Base-by-base conservation (phyloP, 2,888 invertebrate species). In the Drosophila nr. medialis region DNA sequence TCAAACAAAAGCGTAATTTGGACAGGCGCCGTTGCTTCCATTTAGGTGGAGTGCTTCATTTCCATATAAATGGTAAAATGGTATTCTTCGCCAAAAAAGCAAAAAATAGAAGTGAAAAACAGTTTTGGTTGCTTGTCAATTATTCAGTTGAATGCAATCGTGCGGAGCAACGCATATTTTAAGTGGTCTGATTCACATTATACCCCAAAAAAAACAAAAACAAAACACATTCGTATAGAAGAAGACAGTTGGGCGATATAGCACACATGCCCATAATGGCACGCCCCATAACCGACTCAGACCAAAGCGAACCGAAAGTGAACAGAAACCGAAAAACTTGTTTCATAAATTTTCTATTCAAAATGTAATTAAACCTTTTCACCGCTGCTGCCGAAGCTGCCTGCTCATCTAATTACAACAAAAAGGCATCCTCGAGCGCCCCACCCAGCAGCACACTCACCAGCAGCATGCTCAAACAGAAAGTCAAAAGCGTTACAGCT, bases 331-430 rank as follows among this genome's bases (percentile, higher is more conserved):
- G 74, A 82, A 86, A 85, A 86, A 86, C 87, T 89, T 86, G 88
- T 87, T 86, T 82, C 90, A 86, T 89, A 86, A 89, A 86, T 86
- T 86, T 87, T 72, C 88, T 82, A 86, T 89, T 86, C 90, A 86
- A 86, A 86, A 89, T 87, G 86, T 86, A 86, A 86, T 86, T 86
- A 86, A 86, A 86, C 86, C 86, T 89, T 87, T 87, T 86, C 76
- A 73, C 77, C 72, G 75, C 58, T 49, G 70, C 66, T 66, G 74
- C 27, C 54, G 76, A 45, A 65, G 62, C 66, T 66, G 81, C 38
- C 78, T 75, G 80, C 86, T 85, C 85, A 89, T 89, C 88, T 89
- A 87, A 87, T 85, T 87, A 86, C 88, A 89, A 84, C 72, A 77
- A 80, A 80, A 86, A 74, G 75, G 72, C 79, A 81, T 67, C 63